phyloP scores from a whole-genome alignment of 2,113 vertebrate genomes.

The Cavia aperea region DNA sequence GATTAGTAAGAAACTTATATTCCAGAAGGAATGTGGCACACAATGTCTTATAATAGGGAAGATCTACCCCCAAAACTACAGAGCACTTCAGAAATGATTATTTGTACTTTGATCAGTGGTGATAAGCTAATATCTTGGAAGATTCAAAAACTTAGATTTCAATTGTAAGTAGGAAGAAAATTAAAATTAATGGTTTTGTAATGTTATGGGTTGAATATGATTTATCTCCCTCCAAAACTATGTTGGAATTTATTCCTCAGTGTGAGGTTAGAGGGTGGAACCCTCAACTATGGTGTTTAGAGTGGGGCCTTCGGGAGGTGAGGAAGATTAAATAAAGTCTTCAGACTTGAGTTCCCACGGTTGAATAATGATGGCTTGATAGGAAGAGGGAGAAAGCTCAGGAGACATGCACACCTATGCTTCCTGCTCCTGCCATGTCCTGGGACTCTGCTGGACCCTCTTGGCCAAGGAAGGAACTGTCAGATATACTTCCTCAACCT shows the following conservation, averaged over 20 bases:
- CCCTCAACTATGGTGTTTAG: not conserved
- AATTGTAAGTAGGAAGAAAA: not conserved
- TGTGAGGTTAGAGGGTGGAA: not conserved
- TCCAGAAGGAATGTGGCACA: not conserved
- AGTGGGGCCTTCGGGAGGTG: not conserved
- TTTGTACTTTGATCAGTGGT: not conserved
- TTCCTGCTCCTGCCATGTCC: not conserved
- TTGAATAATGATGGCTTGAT: not conserved
- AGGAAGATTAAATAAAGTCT: not conserved
- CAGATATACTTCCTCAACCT: not conserved
- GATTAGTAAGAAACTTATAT: not conserved
- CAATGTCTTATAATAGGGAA: not conserved
- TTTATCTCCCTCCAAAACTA: not conserved
- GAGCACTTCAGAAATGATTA: not conserved
- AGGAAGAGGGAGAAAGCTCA: not conserved
- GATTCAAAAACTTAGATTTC: slow-evolving; percentile 5
- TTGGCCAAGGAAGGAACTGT: not conserved
- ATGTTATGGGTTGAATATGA: not conserved
- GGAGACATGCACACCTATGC: not conserved
- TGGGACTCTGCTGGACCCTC: not conserved
- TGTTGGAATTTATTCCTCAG: not conserved
- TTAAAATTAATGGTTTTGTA: not conserved
- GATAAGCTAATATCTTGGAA: not conserved
- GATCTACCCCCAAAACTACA: not conserved
- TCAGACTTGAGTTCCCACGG: not conserved